Conservation (phyloP, 1,140 invertebrate genomes). For the Plectrocnemia conspersa region DNA sequence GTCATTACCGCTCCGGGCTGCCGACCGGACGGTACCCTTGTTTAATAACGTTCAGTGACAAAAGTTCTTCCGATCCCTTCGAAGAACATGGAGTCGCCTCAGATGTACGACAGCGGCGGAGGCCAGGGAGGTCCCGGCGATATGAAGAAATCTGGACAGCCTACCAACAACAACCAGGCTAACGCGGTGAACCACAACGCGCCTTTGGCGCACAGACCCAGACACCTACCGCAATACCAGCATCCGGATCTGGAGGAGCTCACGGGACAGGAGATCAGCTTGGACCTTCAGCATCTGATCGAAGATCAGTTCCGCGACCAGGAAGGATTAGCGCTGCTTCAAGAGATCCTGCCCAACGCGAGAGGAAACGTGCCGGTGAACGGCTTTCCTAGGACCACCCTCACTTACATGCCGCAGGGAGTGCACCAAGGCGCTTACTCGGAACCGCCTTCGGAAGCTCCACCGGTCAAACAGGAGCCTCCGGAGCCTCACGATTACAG, state of each 20-base stretch:
- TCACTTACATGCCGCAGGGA: conserved; percentile 86
- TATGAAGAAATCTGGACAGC: conserved; percentile 43
- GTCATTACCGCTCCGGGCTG: conserved; percentile 36
- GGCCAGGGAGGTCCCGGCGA: conserved; percentile 41
- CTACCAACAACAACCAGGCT: conserved; percentile 38
- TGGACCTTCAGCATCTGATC: conserved; percentile 83
- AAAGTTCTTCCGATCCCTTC: not conserved
- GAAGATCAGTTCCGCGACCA: conserved; percentile 83
- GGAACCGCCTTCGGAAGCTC: conserved; percentile 54
- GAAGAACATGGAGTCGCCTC: conserved; percentile 61
- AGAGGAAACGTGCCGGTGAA: conserved; percentile 50
- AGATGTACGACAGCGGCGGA: conserved; percentile 60
- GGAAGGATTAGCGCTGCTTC: conserved; percentile 64
- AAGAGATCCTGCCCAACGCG: conserved; percentile 70
- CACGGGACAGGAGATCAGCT: conserved; percentile 81
- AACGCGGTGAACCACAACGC: conserved; percentile 39
- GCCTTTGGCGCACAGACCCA: conserved; percentile 40
- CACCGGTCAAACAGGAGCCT: conserved; percentile 73
- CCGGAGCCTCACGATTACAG: conserved; percentile 70
- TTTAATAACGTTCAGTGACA: conserved; percentile 43
- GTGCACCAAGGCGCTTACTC: conserved; percentile 78
- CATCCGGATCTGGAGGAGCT: conserved; percentile 78
- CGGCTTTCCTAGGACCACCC: conserved; percentile 57
- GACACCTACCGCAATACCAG: conserved; percentile 56
- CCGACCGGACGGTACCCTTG: conserved; percentile 35